phyloP scores from a whole-genome alignment of 2,797 vertebrate species.

The Pagetopsis macropterus region DNA sequence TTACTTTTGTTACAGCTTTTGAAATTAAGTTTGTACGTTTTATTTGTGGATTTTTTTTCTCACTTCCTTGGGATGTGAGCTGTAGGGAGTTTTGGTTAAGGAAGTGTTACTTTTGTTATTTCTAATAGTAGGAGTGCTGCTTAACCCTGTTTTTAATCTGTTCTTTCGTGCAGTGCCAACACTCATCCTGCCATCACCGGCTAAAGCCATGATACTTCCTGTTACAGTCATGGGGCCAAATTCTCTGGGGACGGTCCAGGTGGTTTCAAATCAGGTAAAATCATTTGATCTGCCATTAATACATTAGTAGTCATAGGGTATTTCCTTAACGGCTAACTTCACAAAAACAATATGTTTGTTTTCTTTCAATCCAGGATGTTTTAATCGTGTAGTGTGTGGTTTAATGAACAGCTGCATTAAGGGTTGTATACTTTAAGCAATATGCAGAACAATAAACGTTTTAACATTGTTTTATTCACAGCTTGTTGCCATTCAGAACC shows the following conservation, averaged over 20 bases:
- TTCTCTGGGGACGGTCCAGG: slow-evolving; percentile 83
- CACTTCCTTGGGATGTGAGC: not conserved
- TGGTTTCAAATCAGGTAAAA: slow-evolving; percentile 90
- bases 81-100: too few species aligned
- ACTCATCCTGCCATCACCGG: slow-evolving; percentile 91
- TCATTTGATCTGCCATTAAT: not conserved
- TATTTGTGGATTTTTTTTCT: not conserved
- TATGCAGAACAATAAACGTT: not conserved
- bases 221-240: slow-evolving; percentile 91
- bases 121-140: too few species aligned
- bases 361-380: not conserved
- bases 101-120: too few species aligned
- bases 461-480: slow-evolving; percentile 44
- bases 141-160: too few species aligned
- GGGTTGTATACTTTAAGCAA: not conserved
- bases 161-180: slow-evolving; percentile 86
- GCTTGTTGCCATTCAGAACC: slow-evolving; percentile 76
- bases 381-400: not conserved
- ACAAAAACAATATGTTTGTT: not conserved
- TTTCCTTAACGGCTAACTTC: not conserved
- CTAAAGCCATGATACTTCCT: slow-evolving; percentile 93
- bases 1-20: slow-evolving; percentile 1
- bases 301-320: not conserved
- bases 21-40: not conserved
- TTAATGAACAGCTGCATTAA: not conserved